phyloP scores from a whole-genome alignment of 2,888 invertebrate species.

The Polia nebulosa region DNA sequence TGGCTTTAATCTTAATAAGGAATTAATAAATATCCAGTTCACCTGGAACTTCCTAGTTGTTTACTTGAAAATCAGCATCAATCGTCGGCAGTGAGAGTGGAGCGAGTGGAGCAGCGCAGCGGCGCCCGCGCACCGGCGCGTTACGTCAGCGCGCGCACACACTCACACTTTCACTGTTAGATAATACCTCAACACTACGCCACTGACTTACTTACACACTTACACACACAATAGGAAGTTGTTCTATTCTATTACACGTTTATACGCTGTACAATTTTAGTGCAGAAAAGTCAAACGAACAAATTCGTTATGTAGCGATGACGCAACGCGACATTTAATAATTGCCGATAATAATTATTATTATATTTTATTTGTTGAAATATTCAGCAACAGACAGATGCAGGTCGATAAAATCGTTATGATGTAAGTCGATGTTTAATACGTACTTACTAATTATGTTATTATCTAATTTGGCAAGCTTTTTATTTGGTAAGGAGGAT shows the following conservation, averaged over 20 bases:
- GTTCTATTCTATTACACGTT: conserved; percentile 79
- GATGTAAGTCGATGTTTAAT: conserved; percentile 54
- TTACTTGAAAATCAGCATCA: conserved; percentile 82
- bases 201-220: conserved; percentile 89
- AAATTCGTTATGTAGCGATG: conserved; percentile 54
- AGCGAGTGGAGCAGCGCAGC: conserved; percentile 56
- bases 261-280: conserved; percentile 68
- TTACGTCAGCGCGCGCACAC: conserved; percentile 88
- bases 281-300: conserved; percentile 67
- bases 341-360: conserved; percentile 58
- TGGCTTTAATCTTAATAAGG: conserved; percentile 69
- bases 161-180: conserved; percentile 90
- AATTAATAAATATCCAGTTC: conserved; percentile 77
- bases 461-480: conserved; percentile 51
- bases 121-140: conserved; percentile 73
- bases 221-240: conserved; percentile 86
- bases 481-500: conserved; percentile 26
- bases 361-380: conserved; percentile 50
- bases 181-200: conserved; percentile 85
- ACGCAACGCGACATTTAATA: conserved; percentile 59
- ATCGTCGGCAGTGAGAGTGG: conserved; percentile 85
- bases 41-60: conserved; percentile 84
- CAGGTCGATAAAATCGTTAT: conserved; percentile 55
- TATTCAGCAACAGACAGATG: conserved; percentile 46
- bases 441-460: conserved; percentile 47